Conservation (phyloP, 2,113 vertebrate genomes). For the Lepus europaeus region DNA sequence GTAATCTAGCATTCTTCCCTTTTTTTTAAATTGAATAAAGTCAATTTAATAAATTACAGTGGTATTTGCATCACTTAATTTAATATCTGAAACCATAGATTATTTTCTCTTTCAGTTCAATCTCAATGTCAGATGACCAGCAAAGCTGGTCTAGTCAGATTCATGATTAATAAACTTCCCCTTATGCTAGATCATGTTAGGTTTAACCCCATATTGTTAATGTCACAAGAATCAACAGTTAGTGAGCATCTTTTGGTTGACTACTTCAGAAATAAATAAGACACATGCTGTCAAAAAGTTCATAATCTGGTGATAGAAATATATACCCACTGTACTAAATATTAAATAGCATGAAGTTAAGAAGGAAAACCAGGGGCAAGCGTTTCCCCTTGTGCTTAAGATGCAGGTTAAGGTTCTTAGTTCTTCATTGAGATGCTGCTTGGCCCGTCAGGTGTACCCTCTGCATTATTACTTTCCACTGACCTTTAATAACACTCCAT, state of each 20-base stretch:
- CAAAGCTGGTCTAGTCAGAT: conserved; percentile 74
- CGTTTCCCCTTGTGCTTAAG: no score
- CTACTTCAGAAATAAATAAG: conserved; percentile 34
- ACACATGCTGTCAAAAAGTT: conserved; percentile 5
- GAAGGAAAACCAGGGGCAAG: not conserved
- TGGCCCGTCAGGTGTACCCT: no score
- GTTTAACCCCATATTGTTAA: conserved; percentile 42
- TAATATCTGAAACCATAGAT: conserved; percentile 69
- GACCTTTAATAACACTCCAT: no score
- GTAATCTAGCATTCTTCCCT: not conserved
- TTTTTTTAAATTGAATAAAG: conserved; percentile 77
- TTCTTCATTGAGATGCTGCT: no score
- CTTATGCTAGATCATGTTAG: conserved; percentile 26
- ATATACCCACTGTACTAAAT: not conserved
- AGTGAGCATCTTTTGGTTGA: conserved; percentile 44
- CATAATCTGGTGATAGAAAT: not conserved
- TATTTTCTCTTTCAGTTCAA: conserved; percentile 68
- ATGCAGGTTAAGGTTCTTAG: no score
- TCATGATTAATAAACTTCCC: conserved; percentile 80
- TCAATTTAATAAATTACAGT: conserved; percentile 77
- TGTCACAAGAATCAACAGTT: not conserved
- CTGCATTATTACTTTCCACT: no score
- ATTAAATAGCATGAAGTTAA: conserved; percentile 8
- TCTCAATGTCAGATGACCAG: conserved; percentile 75
- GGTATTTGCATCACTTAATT: conserved; percentile 79